Percentiles rank a stretch among this genome's conserved stretches.
Evolutionary conservation across 1,140 invertebrate genomes (phyloP).

Genomic region (Pectinophora gossypiella): DNA sequence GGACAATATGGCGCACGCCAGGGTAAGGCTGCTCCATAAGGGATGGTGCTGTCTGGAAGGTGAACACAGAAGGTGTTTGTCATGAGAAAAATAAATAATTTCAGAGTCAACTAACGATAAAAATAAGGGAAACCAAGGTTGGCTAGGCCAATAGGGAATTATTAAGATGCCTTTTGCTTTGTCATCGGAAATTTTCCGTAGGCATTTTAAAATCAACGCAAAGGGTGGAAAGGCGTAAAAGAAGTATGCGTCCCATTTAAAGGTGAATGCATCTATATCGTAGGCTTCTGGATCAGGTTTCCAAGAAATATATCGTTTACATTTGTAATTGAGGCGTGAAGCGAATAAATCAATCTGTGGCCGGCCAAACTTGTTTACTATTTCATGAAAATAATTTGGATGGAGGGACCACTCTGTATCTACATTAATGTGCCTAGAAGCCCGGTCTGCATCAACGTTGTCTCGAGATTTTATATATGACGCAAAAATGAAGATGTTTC

Average conservation of each 20-base stretch:
- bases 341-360: neutral
- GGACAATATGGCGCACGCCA: constrained; percentile 6
- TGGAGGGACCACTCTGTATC: neutral
- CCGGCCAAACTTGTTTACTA: neutral
- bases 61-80: constrained; percentile 3
- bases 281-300: constrained; percentile 7
- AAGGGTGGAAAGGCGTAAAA: constrained; percentile 7
- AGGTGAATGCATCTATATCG: constrained; percentile 5
- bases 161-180: neutral
- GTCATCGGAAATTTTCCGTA: constrained; percentile 2
- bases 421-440: neutral
- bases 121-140: constrained; percentile 7
- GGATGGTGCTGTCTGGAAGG: constrained; percentile 1
- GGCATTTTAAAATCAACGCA: neutral
- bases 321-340: neutral
- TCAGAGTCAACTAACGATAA: neutral
- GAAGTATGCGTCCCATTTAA: neutral
- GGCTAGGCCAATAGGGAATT: constrained; percentile 1
- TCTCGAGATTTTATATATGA: neutral
- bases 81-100: neutral
- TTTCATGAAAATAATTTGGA: neutral
- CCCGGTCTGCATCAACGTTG: neutral
- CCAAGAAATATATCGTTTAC: constrained; percentile 5
- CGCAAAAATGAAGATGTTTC: neutral
- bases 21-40: constrained; percentile 7